phyloP scores from a whole-genome alignment of 2,888 invertebrate genomes.

The Mythimna loreyi region DNA sequence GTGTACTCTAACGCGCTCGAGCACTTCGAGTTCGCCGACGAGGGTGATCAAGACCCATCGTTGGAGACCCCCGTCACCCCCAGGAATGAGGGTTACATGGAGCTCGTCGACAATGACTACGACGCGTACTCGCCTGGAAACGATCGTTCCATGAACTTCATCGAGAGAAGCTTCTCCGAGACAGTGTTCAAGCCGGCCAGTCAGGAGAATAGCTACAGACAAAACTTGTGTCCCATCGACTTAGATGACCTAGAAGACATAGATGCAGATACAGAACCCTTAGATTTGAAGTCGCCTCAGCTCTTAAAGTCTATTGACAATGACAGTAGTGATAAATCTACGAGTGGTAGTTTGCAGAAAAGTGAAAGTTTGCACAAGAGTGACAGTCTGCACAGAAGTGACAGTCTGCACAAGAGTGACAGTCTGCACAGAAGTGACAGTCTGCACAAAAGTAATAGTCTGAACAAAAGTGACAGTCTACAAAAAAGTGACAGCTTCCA shows the following conservation, averaged over 20 bases:
- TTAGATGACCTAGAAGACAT: constrained; percentile 54
- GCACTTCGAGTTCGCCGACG: constrained; percentile 96
- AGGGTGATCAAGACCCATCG: constrained; percentile 95
- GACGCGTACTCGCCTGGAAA: constrained; percentile 82
- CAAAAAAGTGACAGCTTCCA: constrained; percentile 26
- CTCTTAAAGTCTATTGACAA: constrained; percentile 68
- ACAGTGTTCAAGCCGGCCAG: constrained; percentile 78
- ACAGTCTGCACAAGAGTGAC: constrained; percentile 32
- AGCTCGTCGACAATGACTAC: constrained; percentile 86
- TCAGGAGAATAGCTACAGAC: constrained; percentile 63
- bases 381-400: constrained; percentile 40
- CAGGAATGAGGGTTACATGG: constrained; percentile 85
- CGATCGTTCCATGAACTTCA: constrained; percentile 90
- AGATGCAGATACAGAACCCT: constrained; percentile 57
- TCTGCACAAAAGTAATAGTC: constrained; percentile 6
- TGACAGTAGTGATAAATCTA: constrained; percentile 68
- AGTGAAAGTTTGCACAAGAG: constrained; percentile 29
- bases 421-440: constrained; percentile 34
- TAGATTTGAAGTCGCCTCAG: constrained; percentile 67
- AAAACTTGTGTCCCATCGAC: constrained; percentile 56
- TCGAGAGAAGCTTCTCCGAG: constrained; percentile 87
- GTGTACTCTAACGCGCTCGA: constrained; percentile 92
- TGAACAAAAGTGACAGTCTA: constrained; percentile 44
- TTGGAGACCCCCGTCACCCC: constrained; percentile 89
- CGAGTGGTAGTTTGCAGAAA: constrained; percentile 59